Base-by-base conservation (phyloP, 2,797 vertebrate genomes). In the Liasis olivaceus region DNA sequence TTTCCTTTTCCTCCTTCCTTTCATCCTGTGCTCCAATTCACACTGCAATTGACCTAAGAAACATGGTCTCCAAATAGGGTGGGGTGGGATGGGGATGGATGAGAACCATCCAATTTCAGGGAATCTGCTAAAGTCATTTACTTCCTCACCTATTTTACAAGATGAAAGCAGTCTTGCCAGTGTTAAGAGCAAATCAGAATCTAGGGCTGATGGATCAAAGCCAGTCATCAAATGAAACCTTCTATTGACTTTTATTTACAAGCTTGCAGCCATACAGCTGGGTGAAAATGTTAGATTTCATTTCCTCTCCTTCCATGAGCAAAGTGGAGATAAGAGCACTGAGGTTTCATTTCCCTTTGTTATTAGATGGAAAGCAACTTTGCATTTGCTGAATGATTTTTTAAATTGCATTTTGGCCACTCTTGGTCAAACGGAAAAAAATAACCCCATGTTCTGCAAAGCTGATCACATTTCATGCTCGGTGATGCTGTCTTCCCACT, bases 311-410 rank as follows among this genome's bases (percentile, higher is more conserved):
- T 85, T 91, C 42, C 42, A 54, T 51, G 69, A 3, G 7, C 1
- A 91, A 89, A 31, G 90, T 60, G 91, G 63, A 95, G 94, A 92
- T 94, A 86, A 95, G 91, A 89, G 66, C 2, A 42, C 12, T 1
- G 72, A 84, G 56, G 13, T 96, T 90, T 95, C 92, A 92, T 96
- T 95, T 58, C 85, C 89, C 90, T 92, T 87, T 58, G 88, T 96
- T 81, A 88, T 92, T 93, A 87, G 92, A 36, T 0, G 24, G 88
- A 90, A 0, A 15, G 91, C 92, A 92, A 91, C 85, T 88, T 17
- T 58, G 31, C 90, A 81, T 66, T 72, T 81, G 89, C 91, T 47
- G 88, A 94, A 42, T 89, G 88, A 54, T 91, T 95, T 89, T 89
- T 94, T 86, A 90, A 47, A 87, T 90, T 87, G 93, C 92, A 90